These are phyloP conservation scores for Myoxocephalus aenaeus DNA, from an alignment of 2,797 vertebrate species.

Conservation along the genomic window DNA sequence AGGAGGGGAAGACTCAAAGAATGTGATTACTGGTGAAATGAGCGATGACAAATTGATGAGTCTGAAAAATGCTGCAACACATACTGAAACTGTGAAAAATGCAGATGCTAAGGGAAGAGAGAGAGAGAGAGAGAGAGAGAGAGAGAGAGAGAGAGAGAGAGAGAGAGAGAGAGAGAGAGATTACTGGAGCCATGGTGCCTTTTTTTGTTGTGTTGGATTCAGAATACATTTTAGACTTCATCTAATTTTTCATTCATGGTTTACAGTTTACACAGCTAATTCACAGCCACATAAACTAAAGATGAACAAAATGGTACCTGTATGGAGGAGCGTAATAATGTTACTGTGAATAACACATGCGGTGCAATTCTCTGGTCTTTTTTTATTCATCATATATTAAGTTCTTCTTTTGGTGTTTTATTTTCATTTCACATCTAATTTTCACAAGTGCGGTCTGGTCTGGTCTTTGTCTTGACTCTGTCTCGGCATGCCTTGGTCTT, in stretches of 20 bases:
- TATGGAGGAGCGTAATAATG: conserved; percentile 18
- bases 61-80: conserved; percentile 4
- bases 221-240: too few relatives aligned
- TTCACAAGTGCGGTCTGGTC: not conserved
- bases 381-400: conserved; percentile 47
- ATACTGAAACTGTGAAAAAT: not conserved
- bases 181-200: too few relatives aligned
- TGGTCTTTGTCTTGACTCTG: not conserved
- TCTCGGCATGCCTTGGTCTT: too few relatives aligned
- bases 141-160: too few relatives aligned
- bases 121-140: too few relatives aligned
- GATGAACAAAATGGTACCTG: conserved; percentile 26
- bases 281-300: conserved; percentile 47
- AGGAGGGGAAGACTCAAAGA: conserved; percentile 13
- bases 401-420: conserved; percentile 36
- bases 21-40: conserved; percentile 32
- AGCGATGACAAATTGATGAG: conserved; percentile 4
- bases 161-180: too few relatives aligned
- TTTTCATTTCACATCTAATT: conserved; percentile 12
- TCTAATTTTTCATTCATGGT: not conserved
- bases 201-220: too few relatives aligned
- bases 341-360: conserved; percentile 59
- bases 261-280: conserved; percentile 45
- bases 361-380: conserved; percentile 48
- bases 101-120: too few relatives aligned